Conservation (phyloP, 2,113 vertebrate genomes). For the Nicator chloris region DNA sequence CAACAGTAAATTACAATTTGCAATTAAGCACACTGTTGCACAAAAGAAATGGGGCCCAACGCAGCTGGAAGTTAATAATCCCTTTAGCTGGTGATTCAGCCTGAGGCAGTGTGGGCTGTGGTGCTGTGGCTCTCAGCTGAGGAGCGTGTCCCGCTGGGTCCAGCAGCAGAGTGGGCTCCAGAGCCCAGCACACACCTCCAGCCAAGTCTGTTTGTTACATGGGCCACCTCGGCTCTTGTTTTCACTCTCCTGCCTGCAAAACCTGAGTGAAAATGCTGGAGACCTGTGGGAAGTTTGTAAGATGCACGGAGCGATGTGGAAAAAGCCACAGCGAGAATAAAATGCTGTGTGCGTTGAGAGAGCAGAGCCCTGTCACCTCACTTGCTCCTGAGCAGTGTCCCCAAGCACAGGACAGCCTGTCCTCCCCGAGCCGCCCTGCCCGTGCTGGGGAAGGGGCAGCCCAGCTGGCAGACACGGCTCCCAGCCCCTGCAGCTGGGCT, state of each 20-base stretch:
- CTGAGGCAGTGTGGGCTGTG: background rate
- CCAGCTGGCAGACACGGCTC: accelerated
- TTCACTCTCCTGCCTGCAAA: background rate
- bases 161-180: background rate
- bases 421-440: background rate
- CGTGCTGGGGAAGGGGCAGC: background rate
- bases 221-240: background rate
- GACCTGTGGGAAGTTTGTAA: background rate
- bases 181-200: background rate
- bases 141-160: background rate
- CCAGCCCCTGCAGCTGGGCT: accelerated
- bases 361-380: accelerated
- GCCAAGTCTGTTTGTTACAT: accelerated
- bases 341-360: background rate
- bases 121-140: background rate
- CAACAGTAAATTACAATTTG: slow-evolving; percentile 7
- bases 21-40: slow-evolving; percentile 37
- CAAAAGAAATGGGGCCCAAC: slow-evolving; percentile 38
- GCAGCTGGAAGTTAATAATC: slow-evolving; percentile 47
- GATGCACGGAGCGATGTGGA: accelerated
- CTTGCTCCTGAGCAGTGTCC: background rate
- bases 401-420: background rate
- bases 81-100: background rate
- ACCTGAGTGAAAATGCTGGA: background rate
- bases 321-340: background rate